Evolutionary conservation across 2,888 invertebrate species (phyloP).

Genomic region (Orgyia antiqua): DNA sequence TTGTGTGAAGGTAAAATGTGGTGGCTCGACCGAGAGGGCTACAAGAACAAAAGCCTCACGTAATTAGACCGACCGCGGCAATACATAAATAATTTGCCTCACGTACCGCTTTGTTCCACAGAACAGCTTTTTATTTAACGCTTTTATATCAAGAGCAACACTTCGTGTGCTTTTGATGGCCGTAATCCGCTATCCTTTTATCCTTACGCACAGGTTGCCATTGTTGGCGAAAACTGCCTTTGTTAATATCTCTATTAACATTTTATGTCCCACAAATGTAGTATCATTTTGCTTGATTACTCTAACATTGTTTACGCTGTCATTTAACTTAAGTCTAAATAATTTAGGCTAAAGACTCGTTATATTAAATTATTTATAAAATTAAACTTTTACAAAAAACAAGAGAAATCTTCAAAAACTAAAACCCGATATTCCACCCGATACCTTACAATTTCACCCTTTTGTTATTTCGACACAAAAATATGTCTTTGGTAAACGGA

Average conservation of each 20-base stretch:
- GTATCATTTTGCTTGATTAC: conserved; percentile 19
- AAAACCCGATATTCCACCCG: conserved; percentile 37
- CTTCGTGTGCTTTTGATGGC: conserved; percentile 61
- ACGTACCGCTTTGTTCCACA: conserved; percentile 70
- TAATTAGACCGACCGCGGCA: conserved; percentile 74
- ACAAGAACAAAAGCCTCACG: conserved; percentile 71
- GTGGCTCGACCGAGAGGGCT: conserved; percentile 42
- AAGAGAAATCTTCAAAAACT: conserved; percentile 26
- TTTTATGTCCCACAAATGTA: conserved; percentile 22
- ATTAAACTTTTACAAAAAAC: too few relatives aligned
- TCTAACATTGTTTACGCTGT: conserved; percentile 9
- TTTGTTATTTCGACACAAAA: conserved; percentile 43
- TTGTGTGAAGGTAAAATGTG: conserved; percentile 47
- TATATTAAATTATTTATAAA: too few relatives aligned
- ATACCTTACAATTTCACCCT: conserved; percentile 45
- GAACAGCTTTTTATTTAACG: conserved; percentile 72
- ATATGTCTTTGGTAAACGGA: conserved; percentile 48
- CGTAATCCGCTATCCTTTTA: conserved; percentile 55
- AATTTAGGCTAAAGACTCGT: too few relatives aligned
- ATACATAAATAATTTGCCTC: conserved; percentile 77
- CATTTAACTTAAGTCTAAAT: background rate
- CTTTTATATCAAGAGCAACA: conserved; percentile 69
- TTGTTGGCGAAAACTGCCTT: conserved; percentile 27
- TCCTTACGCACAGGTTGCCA: conserved; percentile 36
- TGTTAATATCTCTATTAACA: conserved; percentile 34